Base-by-base conservation (phyloP, 1,140 invertebrate species). In the Drosophila kikkawai region DNA sequence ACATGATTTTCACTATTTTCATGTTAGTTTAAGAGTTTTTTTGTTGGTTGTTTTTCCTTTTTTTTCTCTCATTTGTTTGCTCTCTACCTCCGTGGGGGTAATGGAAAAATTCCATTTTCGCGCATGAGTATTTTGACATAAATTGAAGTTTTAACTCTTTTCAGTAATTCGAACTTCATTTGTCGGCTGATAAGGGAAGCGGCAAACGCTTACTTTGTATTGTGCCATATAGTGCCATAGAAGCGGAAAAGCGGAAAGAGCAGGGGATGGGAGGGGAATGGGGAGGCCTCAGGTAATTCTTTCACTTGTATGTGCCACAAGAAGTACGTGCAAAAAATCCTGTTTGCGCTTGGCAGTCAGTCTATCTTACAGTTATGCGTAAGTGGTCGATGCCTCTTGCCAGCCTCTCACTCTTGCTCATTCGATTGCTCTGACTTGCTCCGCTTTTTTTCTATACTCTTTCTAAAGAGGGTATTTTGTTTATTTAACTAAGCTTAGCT, bases 1-100 rank as follows among this genome's bases (percentile, higher is more conserved):
- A 90, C 85, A 90, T 90, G 85, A 90, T 90, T 90, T 90, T 90
- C 85, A 90, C 85, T 90, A 90, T 90, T 90, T 90, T 82, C 59
- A 82, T 81, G 82, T 80, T 82, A 68, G 78, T 56, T 81, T 78
- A 79, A 75, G 77, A 64, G 57, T 56, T 70, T 50, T 53, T 47
- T 60, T 65, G 61, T 80, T 68, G 63, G 5, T 34, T 36, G 45
- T 45, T 79, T 61, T 75, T 26, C 34, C 37, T 44, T 36, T 45
- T 59, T 45, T 57, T 17, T 37, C 3, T n/a, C 22, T n/a, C 4
- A 12, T 57, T 57, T 61, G 36, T 57, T 57, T 57, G 39, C 57
- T 41, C 56, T 57, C 57, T 69, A 44, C 34, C 48, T 58, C 57
- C 63, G 47, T 51, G 22, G 48, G 51, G 56, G 80, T 88, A 87